Evolutionary conservation across 2,797 vertebrate genomes (phyloP).

Genomic region (Characodon lateralis): DNA sequence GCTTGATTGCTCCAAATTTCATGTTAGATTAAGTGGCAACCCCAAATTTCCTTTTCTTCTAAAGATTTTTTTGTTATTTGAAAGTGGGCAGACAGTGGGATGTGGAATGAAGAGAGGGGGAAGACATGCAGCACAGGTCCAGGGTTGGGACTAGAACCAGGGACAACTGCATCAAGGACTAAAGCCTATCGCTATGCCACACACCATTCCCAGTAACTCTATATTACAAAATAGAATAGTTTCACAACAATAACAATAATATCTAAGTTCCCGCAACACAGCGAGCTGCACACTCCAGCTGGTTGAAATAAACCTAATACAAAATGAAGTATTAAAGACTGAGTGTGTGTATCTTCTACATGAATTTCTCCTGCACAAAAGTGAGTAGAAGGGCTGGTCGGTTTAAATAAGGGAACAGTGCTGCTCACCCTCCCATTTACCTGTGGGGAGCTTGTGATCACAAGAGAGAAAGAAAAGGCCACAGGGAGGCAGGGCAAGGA

Average conservation of each 20-base stretch:
- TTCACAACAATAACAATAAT: constrained; percentile 76
- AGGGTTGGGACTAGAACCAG: too few relatives aligned
- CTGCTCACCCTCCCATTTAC: constrained; percentile 69
- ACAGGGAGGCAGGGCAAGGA: constrained; percentile 72
- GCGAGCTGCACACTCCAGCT: constrained; percentile 66
- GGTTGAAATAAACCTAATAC: constrained; percentile 71
- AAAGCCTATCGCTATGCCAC: too few relatives aligned
- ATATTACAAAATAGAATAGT: constrained; percentile 67
- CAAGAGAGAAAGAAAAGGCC: constrained; percentile 75
- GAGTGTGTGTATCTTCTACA: constrained; percentile 38
- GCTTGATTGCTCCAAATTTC: constrained; percentile 53
- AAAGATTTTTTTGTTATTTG: too few relatives aligned
- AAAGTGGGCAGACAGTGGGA: too few relatives aligned
- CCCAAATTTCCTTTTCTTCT: constrained; percentile 1
- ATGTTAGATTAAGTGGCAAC: constrained; percentile 62
- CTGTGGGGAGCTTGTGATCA: constrained; percentile 61
- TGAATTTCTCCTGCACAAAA: constrained; percentile 49
- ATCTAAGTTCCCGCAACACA: constrained; percentile 68
- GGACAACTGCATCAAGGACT: too few relatives aligned
- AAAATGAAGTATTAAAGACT: constrained; percentile 49
- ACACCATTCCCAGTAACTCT: background rate
- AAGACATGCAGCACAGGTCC: too few relatives aligned
- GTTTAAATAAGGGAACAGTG: constrained; percentile 77
- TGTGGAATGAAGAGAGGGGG: too few relatives aligned
- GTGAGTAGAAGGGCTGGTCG: constrained; percentile 54